Conservation (phyloP, 2,888 invertebrate species). For the Idaea aversata region DNA sequence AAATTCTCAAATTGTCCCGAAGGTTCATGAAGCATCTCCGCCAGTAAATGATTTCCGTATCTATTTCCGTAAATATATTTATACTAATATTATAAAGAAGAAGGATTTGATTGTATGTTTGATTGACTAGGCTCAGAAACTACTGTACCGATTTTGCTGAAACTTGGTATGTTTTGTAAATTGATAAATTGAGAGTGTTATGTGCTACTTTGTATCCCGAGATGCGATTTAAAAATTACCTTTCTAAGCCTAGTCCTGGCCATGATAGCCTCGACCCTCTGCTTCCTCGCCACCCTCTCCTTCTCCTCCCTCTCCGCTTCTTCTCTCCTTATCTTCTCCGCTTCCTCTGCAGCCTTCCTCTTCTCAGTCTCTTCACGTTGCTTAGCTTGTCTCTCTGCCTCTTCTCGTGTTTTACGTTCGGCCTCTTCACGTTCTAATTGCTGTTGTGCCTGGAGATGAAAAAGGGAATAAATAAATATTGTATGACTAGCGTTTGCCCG, state of each 20-base stretch:
- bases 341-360: constrained; percentile 90
- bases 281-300: constrained; percentile 92
- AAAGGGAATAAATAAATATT: not conserved
- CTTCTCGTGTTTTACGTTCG: constrained; percentile 87
- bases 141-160: too few species aligned
- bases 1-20: too few species aligned
- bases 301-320: constrained; percentile 94
- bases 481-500: too few species aligned
- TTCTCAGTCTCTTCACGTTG: constrained; percentile 86
- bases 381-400: constrained; percentile 83
- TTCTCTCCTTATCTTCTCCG: constrained; percentile 90
- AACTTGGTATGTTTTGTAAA: too few species aligned
- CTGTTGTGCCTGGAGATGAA: constrained; percentile 67
- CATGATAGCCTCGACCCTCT: constrained; percentile 96
- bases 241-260: constrained; percentile 86
- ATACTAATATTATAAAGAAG: too few species aligned
- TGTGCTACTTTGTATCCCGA: too few species aligned
- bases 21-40: too few species aligned
- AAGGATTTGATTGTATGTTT: too few species aligned
- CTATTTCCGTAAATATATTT: too few species aligned
- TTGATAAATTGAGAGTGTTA: too few species aligned
- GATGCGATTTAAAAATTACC: constrained; percentile 33
- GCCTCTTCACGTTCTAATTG: constrained; percentile 83
- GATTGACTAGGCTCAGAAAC: too few species aligned
- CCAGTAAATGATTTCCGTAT: too few species aligned